phyloP scores from a whole-genome alignment of 2,113 vertebrate species.

The Pachyramphus minor region DNA sequence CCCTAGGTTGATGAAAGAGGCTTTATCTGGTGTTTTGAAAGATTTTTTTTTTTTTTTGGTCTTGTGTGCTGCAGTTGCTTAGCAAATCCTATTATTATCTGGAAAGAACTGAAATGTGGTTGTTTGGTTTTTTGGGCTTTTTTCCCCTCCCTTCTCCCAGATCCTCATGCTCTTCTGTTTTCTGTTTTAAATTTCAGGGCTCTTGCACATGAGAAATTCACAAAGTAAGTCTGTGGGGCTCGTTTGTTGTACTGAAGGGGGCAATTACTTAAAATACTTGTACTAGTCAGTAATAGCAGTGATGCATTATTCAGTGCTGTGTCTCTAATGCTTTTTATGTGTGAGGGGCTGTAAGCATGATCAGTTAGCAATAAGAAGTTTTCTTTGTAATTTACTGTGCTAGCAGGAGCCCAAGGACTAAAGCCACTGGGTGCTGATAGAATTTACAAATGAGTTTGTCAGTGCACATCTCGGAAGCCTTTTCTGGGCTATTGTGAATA shows the following conservation, averaged over 20 bases:
- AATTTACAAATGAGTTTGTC: not conserved
- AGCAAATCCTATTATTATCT: not conserved
- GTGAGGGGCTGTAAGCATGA: not conserved
- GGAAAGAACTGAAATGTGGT: not conserved
- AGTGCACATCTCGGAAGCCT: not conserved
- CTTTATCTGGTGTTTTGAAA: not conserved
- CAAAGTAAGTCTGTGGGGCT: slow-evolving; percentile 86
- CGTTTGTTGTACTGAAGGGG: not conserved
- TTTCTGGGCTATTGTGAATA: not conserved
- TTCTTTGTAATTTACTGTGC: slow-evolving; percentile 1
- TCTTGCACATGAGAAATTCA: slow-evolving; percentile 96
- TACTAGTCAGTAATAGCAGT: not conserved
- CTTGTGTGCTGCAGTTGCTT: not conserved
- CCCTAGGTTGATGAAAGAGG: not conserved
- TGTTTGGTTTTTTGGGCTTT: not conserved
- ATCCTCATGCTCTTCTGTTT: not conserved
- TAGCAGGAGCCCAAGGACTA: not conserved
- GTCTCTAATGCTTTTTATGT: not conserved
- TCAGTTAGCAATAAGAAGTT: slow-evolving; percentile 26
- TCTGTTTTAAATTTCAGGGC: slow-evolving; percentile 78
- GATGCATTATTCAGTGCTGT: not conserved
- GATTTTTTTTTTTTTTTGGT: not conserved
- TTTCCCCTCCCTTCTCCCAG: not conserved
- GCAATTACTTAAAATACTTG: not conserved
- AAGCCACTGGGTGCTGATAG: not conserved